Base-by-base conservation (phyloP, 2,888 invertebrate genomes). In the Diplolepis rosae region DNA sequence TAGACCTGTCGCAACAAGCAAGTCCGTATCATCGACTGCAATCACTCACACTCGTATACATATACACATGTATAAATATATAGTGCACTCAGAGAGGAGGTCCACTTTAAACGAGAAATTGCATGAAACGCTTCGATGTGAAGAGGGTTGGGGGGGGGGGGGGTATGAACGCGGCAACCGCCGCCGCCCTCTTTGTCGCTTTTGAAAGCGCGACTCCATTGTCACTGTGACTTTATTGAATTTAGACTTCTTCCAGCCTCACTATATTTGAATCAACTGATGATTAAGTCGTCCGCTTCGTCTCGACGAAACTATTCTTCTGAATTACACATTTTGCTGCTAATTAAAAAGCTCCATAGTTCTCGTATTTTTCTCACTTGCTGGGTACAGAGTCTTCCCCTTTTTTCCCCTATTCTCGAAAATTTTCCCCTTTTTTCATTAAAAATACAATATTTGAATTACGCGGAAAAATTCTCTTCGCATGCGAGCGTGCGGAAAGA, bases 151-250 rank as follows among this genome's bases (percentile, higher is more conserved):
- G 18, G 15, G 4, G 7, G 48, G 48, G 18, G 22, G 9, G 48
- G 22, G 48, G 4, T 18, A 48, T 54, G 30, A 54, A 30, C 35
- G 61, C 61, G 13, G 35, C 69, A 68, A 73, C 73, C 71, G 65
- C 70, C 69, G 68, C 74, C 66, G 71, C 69, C 74, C 74, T 68
- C 72, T 65, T 70, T 68, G 66, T 65, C 68, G 67, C 71, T 71
- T 73, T 68, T 52, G 65, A 65, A 70, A 70, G 51, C 68, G 72
- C 73, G 69, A 74, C 54, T 72, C 70, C 67, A 75, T 68, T 74
- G 72, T 79, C 73, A 52, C 76, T 68, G 67, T 71, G 54, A 69
- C 71, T 77, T 77, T 77, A 80, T 78, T 78, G 73, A 79, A 78
- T 79, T 73, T 74, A 48, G 72, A 66, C 69, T 71, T 56, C 71